Percentiles rank a stretch among this genome's conserved stretches.
phyloP scores from a whole-genome alignment of 2,113 vertebrate species.

The Apodemus sylvaticus region DNA sequence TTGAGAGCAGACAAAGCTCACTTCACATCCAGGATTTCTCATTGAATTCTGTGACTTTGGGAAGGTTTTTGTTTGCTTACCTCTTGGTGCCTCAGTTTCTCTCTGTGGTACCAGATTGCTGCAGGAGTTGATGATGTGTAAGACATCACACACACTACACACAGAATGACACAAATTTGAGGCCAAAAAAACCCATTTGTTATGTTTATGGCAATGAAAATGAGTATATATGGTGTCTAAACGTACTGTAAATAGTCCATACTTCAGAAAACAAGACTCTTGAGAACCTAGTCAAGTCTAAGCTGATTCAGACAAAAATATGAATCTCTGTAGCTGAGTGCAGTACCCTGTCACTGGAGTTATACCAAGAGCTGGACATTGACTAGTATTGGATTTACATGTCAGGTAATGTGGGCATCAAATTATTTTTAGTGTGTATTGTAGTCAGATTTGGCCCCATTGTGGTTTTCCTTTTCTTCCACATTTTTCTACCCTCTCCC shows the following conservation, averaged over 20 bases:
- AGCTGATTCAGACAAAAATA: background rate
- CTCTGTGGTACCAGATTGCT: background rate
- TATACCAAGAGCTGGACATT: background rate
- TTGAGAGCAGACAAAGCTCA: background rate
- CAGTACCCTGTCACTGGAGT: background rate
- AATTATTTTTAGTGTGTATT: background rate
- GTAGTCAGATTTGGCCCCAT: too few relatives aligned
- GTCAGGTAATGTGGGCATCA: background rate
- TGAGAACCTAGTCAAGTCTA: background rate
- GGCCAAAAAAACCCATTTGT: background rate
- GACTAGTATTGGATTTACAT: background rate
- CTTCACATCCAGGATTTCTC: background rate
- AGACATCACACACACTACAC: background rate
- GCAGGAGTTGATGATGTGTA: background rate
- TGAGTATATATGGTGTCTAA: background rate
- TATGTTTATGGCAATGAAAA: background rate
- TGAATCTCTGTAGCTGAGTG: background rate
- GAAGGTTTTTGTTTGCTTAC: background rate
- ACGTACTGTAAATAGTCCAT: background rate
- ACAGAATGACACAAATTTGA: background rate
- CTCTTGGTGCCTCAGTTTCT: background rate
- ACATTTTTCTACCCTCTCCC: too few relatives aligned
- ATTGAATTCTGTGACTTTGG: background rate
- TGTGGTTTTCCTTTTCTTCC: too few relatives aligned
- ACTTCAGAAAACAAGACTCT: background rate